A percentile compares a stretch with the other conserved stretches of the same genome.
Conservation (phyloP, 30 jellyfish, hydroid and myxozoan species). For the Turritopsis dohrnii region DNA sequence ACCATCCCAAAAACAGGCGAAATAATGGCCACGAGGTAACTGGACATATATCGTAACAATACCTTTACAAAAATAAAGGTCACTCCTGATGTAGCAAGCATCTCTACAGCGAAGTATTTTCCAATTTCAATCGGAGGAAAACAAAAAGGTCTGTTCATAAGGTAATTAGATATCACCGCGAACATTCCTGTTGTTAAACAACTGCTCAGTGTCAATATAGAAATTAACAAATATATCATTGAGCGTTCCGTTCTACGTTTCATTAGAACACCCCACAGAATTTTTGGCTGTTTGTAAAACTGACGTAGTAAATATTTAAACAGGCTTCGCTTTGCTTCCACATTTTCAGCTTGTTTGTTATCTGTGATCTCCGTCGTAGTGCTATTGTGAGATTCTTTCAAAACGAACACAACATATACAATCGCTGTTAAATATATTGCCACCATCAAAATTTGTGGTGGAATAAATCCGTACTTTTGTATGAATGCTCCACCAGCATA, state of each 20-base stretch:
- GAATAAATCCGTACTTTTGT: constrained; percentile 36
- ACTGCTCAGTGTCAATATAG: neutral
- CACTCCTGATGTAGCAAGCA: constrained; percentile 45
- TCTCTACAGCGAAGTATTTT: constrained; percentile 43
- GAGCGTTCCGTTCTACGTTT: neutral
- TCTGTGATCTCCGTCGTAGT: neutral
- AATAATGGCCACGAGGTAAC: constrained; percentile 42
- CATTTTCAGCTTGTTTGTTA: neutral
- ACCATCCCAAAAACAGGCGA: constrained; percentile 57
- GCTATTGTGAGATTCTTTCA: constrained; percentile 44
- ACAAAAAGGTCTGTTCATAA: constrained; percentile 63
- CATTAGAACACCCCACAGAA: neutral
- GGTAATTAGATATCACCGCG: constrained; percentile 38
- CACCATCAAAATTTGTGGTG: constrained; percentile 44
- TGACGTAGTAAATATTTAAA: neutral
- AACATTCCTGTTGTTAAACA: constrained; percentile 4
- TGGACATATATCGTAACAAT: constrained; percentile 17
- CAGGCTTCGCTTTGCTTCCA: neutral
- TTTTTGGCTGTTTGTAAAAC: constrained; percentile 1
- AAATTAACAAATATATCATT: neutral
- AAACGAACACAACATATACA: constrained; percentile 41
- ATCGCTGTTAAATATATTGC: constrained; percentile 28
- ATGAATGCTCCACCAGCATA: constrained; percentile 55
- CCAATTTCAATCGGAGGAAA: constrained; percentile 56
- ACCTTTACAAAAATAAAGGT: constrained; percentile 51